Base-by-base conservation (phyloP, 2,888 invertebrate genomes). In the Drosophila rubida region DNA sequence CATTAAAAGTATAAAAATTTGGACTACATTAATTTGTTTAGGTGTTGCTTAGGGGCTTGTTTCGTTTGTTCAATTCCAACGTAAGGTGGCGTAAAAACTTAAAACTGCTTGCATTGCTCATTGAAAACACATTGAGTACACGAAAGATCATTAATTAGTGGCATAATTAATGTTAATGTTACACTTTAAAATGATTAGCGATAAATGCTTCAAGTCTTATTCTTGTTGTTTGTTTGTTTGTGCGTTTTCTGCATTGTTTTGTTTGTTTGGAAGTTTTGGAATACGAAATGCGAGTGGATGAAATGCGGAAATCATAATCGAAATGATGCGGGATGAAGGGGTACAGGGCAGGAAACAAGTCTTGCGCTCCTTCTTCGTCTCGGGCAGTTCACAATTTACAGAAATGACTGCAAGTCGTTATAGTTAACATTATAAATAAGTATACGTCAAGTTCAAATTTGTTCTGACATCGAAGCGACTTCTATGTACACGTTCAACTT, bases 181-280 rank as follows among this genome's bases (percentile, higher is more conserved):
- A 60, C 42, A 49, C 50, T 63, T 54, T 60, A 67, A 54, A 45
- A 57, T 59, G 58, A 60, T 62, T 73, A 80, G 80, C 80, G 69
- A 73, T 82, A 83, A 83, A 86, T 83, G 83, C 86, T 80, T 83
- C 76, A 82, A 85, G 86, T 85, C 86, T 85, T 85, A 73, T 81
- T 72, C 71, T 65, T 75, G 69, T 80, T 54, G 53, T 69, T 72
- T 66, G 53, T 72, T 61, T 51, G 37, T 64, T 64, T 75, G 50
- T 58, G 60, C 55, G 61, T 59, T 49, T 63, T 62, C 32, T 32
- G 11, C 11, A 32, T 32, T 5, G 32, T 32, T 30, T n/a, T 7
- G 7, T 39, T 51, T 53, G 39, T 46, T 27, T 67, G 66, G 71
- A 71, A 70, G 72, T 61, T 44, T 48, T 59, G 42, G 51, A 69